A percentile compares a stretch with the other conserved stretches of the same genome.
Evolutionary conservation across 2,797 vertebrate genomes (phyloP).

Genomic region (Gila robusta): DNA sequence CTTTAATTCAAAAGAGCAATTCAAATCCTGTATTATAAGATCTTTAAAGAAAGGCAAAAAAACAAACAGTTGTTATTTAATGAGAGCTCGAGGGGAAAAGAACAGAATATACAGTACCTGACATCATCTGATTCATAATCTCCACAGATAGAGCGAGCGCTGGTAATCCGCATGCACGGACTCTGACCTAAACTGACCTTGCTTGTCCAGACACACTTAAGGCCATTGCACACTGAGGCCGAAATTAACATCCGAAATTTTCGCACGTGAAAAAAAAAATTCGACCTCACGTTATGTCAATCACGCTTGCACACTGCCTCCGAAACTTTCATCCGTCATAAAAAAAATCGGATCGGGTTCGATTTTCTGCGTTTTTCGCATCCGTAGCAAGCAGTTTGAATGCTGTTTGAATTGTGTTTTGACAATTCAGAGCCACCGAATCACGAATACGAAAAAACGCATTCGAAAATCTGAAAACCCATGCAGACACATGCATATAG

Average conservation of each 20-base stretch:
- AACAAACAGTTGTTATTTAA: not conserved
- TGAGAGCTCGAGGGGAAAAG: not conserved
- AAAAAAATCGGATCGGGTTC: too few relatives aligned
- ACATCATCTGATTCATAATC: slow-evolving; percentile 47
- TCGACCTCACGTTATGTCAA: too few relatives aligned
- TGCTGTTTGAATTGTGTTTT: too few relatives aligned
- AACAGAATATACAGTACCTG: not conserved
- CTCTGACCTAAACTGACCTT: slow-evolving; percentile 41
- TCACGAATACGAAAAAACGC: too few relatives aligned
- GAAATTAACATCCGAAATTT: too few relatives aligned
- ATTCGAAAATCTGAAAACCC: not conserved
- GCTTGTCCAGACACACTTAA: not conserved
- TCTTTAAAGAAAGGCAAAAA: not conserved
- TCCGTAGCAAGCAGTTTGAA: too few relatives aligned
- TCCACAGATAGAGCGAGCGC: slow-evolving; percentile 1
- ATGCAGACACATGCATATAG: not conserved
- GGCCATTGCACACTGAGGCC: too few relatives aligned
- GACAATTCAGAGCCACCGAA: too few relatives aligned
- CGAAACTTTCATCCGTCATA: too few relatives aligned
- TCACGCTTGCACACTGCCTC: too few relatives aligned
- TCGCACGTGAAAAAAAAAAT: too few relatives aligned
- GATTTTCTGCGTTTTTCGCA: too few relatives aligned
- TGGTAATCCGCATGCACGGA: slow-evolving; percentile 49
- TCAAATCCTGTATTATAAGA: not conserved
- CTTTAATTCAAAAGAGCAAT: not conserved